Evolutionary conservation across 2,113 vertebrate genomes (phyloP), one percentile per base, ranked within the genome.

Genomic region (Chunga burmeisteri): DNA sequence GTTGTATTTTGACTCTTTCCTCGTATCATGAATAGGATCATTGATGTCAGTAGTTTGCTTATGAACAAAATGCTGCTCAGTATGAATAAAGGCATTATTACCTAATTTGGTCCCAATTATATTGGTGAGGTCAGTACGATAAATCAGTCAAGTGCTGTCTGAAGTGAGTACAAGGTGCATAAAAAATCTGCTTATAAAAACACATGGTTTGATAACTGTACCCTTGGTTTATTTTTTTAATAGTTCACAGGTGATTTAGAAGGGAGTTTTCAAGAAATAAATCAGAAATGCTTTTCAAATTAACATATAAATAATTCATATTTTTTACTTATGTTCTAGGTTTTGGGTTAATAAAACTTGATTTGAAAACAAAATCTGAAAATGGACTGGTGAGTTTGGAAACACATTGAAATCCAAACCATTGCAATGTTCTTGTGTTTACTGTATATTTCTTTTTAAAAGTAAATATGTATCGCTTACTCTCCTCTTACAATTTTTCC

Each of bases 321-420:
- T 30, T 73, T 91, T 96, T 88, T 94, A 91, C 49, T 78, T 15
- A 61, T 94, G 46, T 96, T 98, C 81, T 96, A 99, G 99, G 99
- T 87, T 99, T 99, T 93, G 99, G 99, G 83, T 98, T 99, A 83
- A 99, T 99, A 97, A 99, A 99, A 96, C 98, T 99, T 91, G 99
- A 99, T 96, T 98, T 99, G 98, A 99, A 99, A 98, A 99, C 99
- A 55, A 99, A 99, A 98, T 99, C 99, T 78, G 99, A 99, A 98
- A 99, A 99, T 97, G 99, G 99, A 98, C 96, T 99, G 98, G 99
- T 99, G 97, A 99, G 99, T 99, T 84, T 71, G 81, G 79, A 81
- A 47, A 44, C 36, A 20, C 15, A 23, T 2, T 42, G 36, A 82
- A 83, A 78, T 87, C 18, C 55, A 53, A 71, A 71, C 30, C 42